Conservation (phyloP, 2,888 invertebrate species). For the Abscondita cerata region DNA sequence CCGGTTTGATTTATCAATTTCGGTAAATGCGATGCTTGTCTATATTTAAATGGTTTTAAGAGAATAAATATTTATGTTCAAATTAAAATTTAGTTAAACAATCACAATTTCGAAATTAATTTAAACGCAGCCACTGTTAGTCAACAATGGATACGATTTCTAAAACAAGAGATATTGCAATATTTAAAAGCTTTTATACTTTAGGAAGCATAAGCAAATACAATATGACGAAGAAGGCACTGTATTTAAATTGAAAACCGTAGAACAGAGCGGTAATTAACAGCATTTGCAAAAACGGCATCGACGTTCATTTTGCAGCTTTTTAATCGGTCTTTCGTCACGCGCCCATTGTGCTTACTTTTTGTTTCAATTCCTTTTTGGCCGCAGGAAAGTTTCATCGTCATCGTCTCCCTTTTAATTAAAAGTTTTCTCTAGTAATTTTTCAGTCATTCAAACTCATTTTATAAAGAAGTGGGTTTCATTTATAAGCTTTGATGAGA, state of each 20-base stretch:
- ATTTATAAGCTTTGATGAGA: slow-evolving; percentile 18
- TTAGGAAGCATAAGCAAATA: slow-evolving; percentile 11
- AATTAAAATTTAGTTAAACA: no score
- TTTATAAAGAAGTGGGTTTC: slow-evolving; percentile 25
- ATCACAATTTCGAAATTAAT: no score
- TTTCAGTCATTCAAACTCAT: slow-evolving; percentile 29
- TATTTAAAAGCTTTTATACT: slow-evolving; percentile 7
- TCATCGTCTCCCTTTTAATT: slow-evolving; percentile 35
- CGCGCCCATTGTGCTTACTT: slow-evolving; percentile 36
- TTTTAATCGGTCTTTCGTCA: slow-evolving; percentile 50
- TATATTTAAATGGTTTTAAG: no score
- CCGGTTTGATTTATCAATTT: no score
- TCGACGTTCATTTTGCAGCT: slow-evolving; percentile 45
- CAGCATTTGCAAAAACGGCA: slow-evolving; percentile 51
- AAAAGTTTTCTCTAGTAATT: slow-evolving; percentile 33
- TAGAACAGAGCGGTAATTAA: slow-evolving; percentile 44
- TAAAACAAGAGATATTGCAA: slow-evolving; percentile 10
- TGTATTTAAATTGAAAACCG: slow-evolving; percentile 26
- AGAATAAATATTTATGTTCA: no score
- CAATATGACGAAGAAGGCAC: slow-evolving; percentile 18
- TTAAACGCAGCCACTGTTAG: no score
- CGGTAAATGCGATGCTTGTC: no score
- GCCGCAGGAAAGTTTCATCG: slow-evolving; percentile 33
- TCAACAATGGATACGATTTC: background rate
- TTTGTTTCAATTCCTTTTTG: slow-evolving; percentile 34